Percentiles rank a stretch among this genome's conserved stretches.
Conservation (phyloP, 2,797 vertebrate species). For the Phataginus tetradactyla region DNA sequence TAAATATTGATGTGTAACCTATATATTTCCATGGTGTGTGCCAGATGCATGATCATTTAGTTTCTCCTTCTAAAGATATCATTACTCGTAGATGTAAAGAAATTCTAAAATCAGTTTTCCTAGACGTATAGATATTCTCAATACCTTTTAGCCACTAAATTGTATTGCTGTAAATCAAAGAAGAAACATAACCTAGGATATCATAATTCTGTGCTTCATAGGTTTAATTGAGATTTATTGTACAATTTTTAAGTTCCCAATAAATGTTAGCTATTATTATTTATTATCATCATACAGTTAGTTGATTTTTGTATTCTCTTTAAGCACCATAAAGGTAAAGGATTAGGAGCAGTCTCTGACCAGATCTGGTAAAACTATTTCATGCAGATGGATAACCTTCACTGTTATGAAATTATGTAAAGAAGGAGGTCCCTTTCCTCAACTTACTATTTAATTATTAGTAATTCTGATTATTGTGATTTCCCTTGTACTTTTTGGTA, state of each 20-base stretch:
- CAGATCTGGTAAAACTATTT: constrained; percentile 2
- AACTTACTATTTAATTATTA: neutral
- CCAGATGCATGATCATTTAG: neutral
- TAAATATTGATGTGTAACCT: neutral
- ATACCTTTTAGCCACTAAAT: constrained; percentile 12
- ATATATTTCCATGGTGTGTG: neutral
- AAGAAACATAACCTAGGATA: neutral
- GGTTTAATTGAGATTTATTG: constrained; percentile 34
- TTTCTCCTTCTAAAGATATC: constrained; percentile 33
- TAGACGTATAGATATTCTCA: neutral
- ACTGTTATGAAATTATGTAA: neutral
- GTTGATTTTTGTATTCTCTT: neutral
- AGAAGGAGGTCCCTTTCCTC: neutral
- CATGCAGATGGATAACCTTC: neutral
- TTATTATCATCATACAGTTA: neutral
- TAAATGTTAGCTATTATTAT: constrained; percentile 19
- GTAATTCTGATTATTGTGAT: neutral
- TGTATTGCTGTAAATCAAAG: constrained; percentile 27
- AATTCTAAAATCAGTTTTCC: neutral
- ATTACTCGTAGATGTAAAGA: neutral
- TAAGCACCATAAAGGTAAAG: neutral
- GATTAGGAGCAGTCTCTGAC: neutral
- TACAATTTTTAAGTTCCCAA: constrained; percentile 34
- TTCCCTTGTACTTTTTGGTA: neutral
- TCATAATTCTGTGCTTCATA: neutral